Evolutionary conservation across 1,140 invertebrate genomes (phyloP).

Genomic region (Drosophila truncata): DNA sequence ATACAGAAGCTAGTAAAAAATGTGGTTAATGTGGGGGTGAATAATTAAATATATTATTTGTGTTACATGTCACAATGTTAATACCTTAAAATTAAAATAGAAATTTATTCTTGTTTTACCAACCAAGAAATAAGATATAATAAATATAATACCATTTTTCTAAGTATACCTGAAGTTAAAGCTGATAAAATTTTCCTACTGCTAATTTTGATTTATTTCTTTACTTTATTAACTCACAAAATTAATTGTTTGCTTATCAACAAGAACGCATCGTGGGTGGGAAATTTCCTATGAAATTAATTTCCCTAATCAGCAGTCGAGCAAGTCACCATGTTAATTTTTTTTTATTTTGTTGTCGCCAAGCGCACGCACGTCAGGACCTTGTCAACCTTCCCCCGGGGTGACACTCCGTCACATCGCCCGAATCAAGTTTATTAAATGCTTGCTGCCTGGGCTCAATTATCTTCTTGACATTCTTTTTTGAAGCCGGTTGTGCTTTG

Average conservation of each 20-base stretch:
- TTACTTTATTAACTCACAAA: constrained; percentile 7
- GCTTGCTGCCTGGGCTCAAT: constrained; percentile 66
- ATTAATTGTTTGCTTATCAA: constrained; percentile 32
- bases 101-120: too few species aligned
- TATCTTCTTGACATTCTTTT: constrained; percentile 76
- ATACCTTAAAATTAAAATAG: not conserved
- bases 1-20: not conserved
- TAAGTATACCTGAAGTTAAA: not conserved
- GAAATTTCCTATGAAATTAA: constrained; percentile 77
- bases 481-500: constrained; percentile 50
- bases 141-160: too few species aligned
- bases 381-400: constrained; percentile 33
- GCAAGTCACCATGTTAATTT: constrained; percentile 68
- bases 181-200: too few species aligned
- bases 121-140: too few species aligned
- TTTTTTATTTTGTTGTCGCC: constrained; percentile 18
- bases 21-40: not conserved
- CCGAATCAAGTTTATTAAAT: constrained; percentile 68
- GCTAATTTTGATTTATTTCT: not conserved
- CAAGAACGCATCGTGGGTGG: constrained; percentile 27
- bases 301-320: constrained; percentile 67
- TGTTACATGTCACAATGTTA: not conserved
- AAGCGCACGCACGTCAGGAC: constrained; percentile 42
- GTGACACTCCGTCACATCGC: constrained; percentile 16
- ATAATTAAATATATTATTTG: constrained; percentile 3